These are phyloP conservation scores for Channa striata DNA, from an alignment of 2,797 vertebrate genomes.

Conservation along the genomic window DNA sequence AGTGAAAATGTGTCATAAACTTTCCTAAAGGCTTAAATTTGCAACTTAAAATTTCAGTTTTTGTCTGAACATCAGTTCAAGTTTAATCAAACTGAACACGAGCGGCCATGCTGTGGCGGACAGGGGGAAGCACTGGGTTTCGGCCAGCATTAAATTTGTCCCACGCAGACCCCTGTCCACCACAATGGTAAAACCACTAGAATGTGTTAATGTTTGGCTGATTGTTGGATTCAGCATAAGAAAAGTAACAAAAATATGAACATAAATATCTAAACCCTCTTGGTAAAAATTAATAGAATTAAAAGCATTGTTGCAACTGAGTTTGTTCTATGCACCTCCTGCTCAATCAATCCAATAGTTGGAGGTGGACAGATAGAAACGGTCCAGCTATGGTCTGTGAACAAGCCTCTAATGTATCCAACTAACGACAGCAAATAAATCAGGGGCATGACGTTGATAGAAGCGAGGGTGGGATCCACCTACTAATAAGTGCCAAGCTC, in stretches of 20 bases:
- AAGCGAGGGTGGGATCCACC: slow-evolving; percentile 62
- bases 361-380: slow-evolving; percentile 9
- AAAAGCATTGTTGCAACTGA: too few species aligned
- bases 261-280: background rate
- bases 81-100: too few species aligned
- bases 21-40: accelerated
- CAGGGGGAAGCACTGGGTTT: too few species aligned
- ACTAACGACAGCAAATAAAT: slow-evolving; percentile 70
- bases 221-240: too few species aligned
- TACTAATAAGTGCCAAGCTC: slow-evolving; percentile 65
- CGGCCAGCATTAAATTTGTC: too few species aligned
- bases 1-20: background rate
- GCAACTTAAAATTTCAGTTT: background rate
- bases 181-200: too few species aligned
- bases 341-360: slow-evolving; percentile 6
- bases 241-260: too few species aligned
- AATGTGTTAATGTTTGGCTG: too few species aligned
- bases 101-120: too few species aligned
- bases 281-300: too few species aligned
- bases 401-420: slow-evolving; percentile 46
- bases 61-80: background rate
- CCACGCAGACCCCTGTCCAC: too few species aligned
- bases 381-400: slow-evolving; percentile 44
- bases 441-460: slow-evolving; percentile 66
- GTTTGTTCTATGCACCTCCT: slow-evolving; percentile 13